Base-by-base conservation (phyloP, 1,140 invertebrate genomes). In the Pseudobourletiella spinata region DNA sequence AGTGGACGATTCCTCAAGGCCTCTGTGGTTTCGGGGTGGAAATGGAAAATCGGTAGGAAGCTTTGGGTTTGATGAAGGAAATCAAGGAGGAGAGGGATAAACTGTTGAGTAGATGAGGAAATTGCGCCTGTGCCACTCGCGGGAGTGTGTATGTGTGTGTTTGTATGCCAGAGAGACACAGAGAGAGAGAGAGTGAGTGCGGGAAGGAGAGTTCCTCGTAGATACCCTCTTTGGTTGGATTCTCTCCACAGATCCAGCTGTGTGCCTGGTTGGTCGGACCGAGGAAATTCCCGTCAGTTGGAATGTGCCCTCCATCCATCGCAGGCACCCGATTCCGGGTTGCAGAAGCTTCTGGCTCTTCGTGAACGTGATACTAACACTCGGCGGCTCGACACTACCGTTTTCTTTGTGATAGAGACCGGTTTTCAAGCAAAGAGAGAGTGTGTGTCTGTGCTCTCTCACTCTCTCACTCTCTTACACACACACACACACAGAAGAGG, bases 291-390 rank as follows among this genome's bases (percentile, higher is more conserved):
- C 35, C 11, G 29, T 55, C 59, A 65, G 63, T 65, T 65, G 44
- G 58, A 65, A 65, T 61, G 58, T 65, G 58, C 39, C 43, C 63
- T 59, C 57, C 59, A 55, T 59, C 57, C 59, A 55, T 52, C 57
- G 48, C 29, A 42, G 52, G 32, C 22, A 32, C 51, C 57, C 51
- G 8, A 32, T 57, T 51, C 30, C 32, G 51, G 58, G 63, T 51
- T 48, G 48, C 48, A 26, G 28, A 22, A 51, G 28, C n/a, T n/a
- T 51, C 48, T 51, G 48, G 15, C 48, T 51, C 2, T 25, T 48
- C 28, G n/a, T n/a, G n/a, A n/a, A n/a, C 28, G 48, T 51, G 48
- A 51, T 51, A 51, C 48, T 48, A 15, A 14, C 18, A 6, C 44
- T 48, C 6, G n/a, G n/a, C n/a, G n/a, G n/a, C n/a, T n/a, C 22